phyloP scores from a whole-genome alignment of 2,888 invertebrate genomes.

The Chouioia cunea region DNA sequence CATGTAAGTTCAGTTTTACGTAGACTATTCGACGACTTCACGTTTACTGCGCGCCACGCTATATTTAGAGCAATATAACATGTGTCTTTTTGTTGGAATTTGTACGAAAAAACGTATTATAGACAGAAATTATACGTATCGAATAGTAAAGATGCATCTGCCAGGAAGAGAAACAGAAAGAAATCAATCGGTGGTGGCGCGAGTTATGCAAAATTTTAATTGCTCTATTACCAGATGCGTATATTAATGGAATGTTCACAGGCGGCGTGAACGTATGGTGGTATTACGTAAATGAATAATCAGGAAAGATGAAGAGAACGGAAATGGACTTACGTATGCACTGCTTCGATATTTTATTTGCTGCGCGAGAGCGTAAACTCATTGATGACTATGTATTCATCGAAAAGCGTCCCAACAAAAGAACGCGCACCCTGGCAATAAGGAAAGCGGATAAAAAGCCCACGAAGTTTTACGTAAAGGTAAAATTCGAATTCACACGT shows the following conservation, averaged over 20 bases:
- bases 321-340: conserved; percentile 13
- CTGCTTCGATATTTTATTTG: too few relatives aligned
- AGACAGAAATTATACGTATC: conserved; percentile 2
- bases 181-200: conserved; percentile 33
- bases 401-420: too few relatives aligned
- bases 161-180: conserved; percentile 31
- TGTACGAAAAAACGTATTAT: neutral
- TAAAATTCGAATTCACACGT: too few relatives aligned
- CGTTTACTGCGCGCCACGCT: too few relatives aligned
- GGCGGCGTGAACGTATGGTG: too few relatives aligned
- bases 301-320: conserved; percentile 39
- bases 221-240: conserved; percentile 41
- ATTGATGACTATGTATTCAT: too few relatives aligned
- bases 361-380: too few relatives aligned
- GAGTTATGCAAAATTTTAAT: conserved; percentile 44
- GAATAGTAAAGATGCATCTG: neutral
- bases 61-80: neutral
- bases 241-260: conserved; percentile 28
- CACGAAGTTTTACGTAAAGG: too few relatives aligned
- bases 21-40: too few relatives aligned
- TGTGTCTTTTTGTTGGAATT: neutral
- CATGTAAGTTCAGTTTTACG: too few relatives aligned
- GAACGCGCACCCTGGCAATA: too few relatives aligned
- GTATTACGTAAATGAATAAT: conserved; percentile 33
- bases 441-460: too few relatives aligned